Evolutionary conservation across 2,113 vertebrate genomes (phyloP).

Genomic region (Propithecus coquereli): DNA sequence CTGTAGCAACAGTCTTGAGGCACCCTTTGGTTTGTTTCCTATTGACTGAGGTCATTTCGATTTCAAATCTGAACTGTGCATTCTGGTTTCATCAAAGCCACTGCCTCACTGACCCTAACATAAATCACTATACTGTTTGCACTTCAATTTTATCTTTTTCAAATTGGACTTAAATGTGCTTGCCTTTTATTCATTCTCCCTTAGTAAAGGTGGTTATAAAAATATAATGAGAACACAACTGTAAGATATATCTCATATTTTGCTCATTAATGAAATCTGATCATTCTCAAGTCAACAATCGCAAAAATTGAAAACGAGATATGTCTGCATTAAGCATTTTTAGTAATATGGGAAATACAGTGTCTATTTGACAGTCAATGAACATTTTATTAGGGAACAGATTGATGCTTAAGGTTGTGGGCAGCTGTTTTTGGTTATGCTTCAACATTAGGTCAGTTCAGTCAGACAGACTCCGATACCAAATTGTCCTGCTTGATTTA

Average conservation of each 20-base stretch:
- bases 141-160: conserved; percentile 12
- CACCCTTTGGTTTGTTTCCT: not conserved
- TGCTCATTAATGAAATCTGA: not conserved
- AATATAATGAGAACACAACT: not conserved
- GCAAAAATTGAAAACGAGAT: not conserved
- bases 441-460: not conserved
- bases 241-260: not conserved
- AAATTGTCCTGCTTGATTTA: not conserved
- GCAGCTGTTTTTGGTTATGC: not conserved
- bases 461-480: not conserved
- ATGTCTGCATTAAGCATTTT: not conserved
- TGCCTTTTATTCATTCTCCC: not conserved
- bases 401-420: not conserved
- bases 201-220: not conserved
- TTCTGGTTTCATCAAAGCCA: not conserved
- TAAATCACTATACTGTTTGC: not conserved
- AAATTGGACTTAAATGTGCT: not conserved
- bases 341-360: not conserved
- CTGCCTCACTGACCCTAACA: not conserved
- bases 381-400: not conserved
- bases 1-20: not conserved
- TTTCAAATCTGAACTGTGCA: not conserved
- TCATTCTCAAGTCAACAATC: not conserved
- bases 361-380: not conserved
- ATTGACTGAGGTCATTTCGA: not conserved